Evolutionary conservation across 2,888 invertebrate genomes (phyloP), one percentile per base, ranked within the genome.

Genomic region (Willowsia nigromaculata): DNA sequence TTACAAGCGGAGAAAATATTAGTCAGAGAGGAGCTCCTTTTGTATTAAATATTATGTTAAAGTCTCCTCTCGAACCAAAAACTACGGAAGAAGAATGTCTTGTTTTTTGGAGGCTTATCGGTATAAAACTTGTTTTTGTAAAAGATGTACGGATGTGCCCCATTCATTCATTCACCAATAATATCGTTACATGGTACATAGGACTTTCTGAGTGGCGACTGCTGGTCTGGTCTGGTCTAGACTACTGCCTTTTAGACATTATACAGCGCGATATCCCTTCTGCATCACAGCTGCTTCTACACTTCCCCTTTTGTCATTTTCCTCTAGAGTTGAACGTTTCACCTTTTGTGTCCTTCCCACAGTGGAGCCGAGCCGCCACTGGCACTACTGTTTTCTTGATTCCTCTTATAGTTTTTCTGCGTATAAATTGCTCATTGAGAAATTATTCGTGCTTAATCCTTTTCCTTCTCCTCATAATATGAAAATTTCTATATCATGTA

Each of bases 401-500:
- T 27, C 33, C 30, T 71, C 71, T 40, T 71, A 25, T 40, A 22
- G 37, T 40, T 37, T 13, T 65, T 76, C 76, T 9, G 9, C 25
- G 0, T 15, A 22, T n/a, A 33, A 53, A 78, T 33, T 78, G 78
- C 18, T 78, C 74, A 74, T 74, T 37, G 78, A 56, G 78, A 78
- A 78, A 78, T 78, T 56, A 78, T 78, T 56, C 78, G 78, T 78
- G 56, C 78, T 50, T 78, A 78, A 78, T 78, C 56, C 78, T 56
- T 78, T 78, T 78, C 56, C 15, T 78, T 50, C 78, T 11, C 11
- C 11, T 25, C 11, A 13, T 18, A 43, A 22, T 71, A 33, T 30
- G 27, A 13, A 1, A 76, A 33, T 76, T 76, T 40, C 76, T 15
- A 76, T 53, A 76, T 53, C 25, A 65, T 33, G 4, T 59, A 59